These are phyloP conservation scores for Pseudoips prasinana DNA, from an alignment of 2,888 invertebrate species.

Conservation along the genomic window DNA sequence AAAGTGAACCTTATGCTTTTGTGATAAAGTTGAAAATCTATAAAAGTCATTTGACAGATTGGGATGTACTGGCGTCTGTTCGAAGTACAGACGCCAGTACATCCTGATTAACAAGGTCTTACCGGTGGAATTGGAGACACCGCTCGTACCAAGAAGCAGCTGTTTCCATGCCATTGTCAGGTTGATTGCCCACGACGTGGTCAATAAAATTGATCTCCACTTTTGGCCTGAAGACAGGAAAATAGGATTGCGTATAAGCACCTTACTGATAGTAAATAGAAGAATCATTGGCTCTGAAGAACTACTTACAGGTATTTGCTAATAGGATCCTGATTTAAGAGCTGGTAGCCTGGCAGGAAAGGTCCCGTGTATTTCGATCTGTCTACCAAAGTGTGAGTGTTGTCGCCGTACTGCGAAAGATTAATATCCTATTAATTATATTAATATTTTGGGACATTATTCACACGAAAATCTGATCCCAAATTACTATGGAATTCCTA, in stretches of 20 bases:
- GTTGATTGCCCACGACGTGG: constrained; percentile 98
- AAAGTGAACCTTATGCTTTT: too few species aligned
- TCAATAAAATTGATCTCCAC: constrained; percentile 94
- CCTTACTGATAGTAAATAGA: background rate
- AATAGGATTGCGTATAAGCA: constrained; percentile 2
- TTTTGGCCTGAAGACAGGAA: constrained; percentile 82
- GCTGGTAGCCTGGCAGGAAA: constrained; percentile 93
- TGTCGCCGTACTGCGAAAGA: constrained; percentile 93
- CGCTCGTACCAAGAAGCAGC: constrained; percentile 92
- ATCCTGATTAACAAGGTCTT: too few species aligned
- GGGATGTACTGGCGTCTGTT: too few species aligned
- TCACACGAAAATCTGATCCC: too few species aligned
- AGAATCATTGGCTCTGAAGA: too few species aligned
- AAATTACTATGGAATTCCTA: too few species aligned
- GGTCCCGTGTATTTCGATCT: constrained; percentile 90
- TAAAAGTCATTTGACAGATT: too few species aligned
- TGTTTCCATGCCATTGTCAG: constrained; percentile 94
- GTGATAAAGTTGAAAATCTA: too few species aligned
- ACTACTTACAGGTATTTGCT: constrained; percentile 82
- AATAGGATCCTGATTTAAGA: constrained; percentile 81
- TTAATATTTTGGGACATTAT: too few species aligned
- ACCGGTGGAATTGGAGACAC: constrained; percentile 83
- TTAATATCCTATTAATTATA: too few species aligned
- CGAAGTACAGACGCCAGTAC: too few species aligned
- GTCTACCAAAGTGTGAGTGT: constrained; percentile 97